phyloP scores from a whole-genome alignment of 2,888 invertebrate species.

The Pseudoips prasinana region DNA sequence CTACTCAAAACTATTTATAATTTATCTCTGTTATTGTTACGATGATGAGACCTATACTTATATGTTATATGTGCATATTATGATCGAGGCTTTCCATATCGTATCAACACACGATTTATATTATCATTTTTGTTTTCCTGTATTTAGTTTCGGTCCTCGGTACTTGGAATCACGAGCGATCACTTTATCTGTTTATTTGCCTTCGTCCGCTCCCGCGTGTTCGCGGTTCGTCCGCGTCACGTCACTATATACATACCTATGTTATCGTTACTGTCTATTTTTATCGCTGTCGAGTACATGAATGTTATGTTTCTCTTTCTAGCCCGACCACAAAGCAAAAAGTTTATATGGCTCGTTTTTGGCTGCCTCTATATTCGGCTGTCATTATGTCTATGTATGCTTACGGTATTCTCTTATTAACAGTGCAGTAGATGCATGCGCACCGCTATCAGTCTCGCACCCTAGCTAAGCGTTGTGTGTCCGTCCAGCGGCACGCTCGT shows the following conservation, averaged over 20 bases:
- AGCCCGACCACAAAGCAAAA: slow-evolving; percentile 79
- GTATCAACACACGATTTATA: slow-evolving; percentile 54
- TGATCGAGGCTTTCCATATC: slow-evolving; percentile 68
- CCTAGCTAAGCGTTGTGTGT: slow-evolving; percentile 55
- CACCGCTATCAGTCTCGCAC: slow-evolving; percentile 30
- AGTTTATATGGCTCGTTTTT: slow-evolving; percentile 80
- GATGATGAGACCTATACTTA: slow-evolving; percentile 43
- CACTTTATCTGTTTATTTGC: slow-evolving; percentile 64
- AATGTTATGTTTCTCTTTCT: slow-evolving; percentile 71
- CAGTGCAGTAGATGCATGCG: slow-evolving; percentile 69
- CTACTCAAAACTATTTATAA: slow-evolving; percentile 84
- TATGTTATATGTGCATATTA: slow-evolving; percentile 64
- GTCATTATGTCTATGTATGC: slow-evolving; percentile 81
- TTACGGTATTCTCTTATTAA: slow-evolving; percentile 68
- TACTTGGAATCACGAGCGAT: slow-evolving; percentile 51
- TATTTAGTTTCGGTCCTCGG: slow-evolving; percentile 39
- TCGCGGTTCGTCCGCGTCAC: slow-evolving; percentile 12
- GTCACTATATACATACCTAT: slow-evolving; percentile 1
- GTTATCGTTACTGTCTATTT: slow-evolving; percentile 28
- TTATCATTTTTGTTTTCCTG: slow-evolving; percentile 39
- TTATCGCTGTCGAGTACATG: slow-evolving; percentile 63
- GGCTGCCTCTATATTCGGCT: slow-evolving; percentile 80
- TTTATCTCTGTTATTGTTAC: slow-evolving; percentile 60
- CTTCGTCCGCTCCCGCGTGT: slow-evolving; percentile 40
- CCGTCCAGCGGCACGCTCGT: slow-evolving; percentile 56